Evolutionary conservation across 2,797 vertebrate species (phyloP).

Genomic region (Paramormyrops hopkinsi): DNA sequence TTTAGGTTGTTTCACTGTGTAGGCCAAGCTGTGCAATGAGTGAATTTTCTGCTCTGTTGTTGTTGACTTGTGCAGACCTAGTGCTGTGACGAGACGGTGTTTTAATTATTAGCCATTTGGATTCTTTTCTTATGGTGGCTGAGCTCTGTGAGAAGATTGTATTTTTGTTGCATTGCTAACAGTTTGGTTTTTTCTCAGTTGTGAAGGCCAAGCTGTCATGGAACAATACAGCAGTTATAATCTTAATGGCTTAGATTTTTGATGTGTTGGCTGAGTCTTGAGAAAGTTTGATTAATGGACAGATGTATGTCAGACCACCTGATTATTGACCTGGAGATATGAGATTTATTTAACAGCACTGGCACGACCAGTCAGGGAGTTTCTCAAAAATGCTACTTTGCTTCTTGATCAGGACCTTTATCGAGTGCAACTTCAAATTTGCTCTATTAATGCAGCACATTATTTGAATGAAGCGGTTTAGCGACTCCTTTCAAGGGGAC

Average conservation of each 20-base stretch:
- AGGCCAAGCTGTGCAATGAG: not conserved
- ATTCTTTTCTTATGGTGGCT: not conserved
- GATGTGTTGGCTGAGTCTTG: not conserved
- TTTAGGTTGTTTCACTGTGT: not conserved
- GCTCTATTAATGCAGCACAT: not conserved
- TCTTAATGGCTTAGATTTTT: not conserved
- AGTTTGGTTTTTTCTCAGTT: not conserved
- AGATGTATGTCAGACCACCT: not conserved
- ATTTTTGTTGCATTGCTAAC: not conserved
- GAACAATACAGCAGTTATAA: not conserved
- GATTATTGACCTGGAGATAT: not conserved
- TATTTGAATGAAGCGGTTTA: not conserved
- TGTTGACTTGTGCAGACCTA: not conserved
- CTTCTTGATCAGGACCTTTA: not conserved
- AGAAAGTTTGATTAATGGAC: not conserved
- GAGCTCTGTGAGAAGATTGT: not conserved
- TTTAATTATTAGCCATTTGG: not conserved
- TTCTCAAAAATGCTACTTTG: not conserved
- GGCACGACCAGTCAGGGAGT: not conserved
- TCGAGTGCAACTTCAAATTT: not conserved
- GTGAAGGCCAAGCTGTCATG: not conserved
- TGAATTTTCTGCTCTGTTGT: not conserved
- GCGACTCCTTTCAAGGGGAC: not conserved
- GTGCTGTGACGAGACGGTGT: not conserved
- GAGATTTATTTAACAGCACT: not conserved